Base-by-base conservation (phyloP, 2,113 vertebrate genomes). In the Axis porcinus region DNA sequence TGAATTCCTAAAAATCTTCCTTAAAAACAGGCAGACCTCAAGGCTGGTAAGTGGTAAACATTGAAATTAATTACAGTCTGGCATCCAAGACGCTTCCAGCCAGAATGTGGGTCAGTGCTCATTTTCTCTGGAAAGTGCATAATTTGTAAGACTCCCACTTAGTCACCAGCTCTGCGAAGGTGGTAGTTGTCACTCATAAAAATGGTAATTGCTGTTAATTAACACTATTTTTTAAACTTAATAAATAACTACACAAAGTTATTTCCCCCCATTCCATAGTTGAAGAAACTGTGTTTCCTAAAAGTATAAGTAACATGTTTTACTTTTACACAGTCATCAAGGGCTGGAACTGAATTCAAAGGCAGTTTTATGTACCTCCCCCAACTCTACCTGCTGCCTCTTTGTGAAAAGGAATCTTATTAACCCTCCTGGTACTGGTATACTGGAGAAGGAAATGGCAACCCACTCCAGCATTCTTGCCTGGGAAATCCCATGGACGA, bases 1-100 rank as follows among this genome's bases (percentile, higher is more conserved):
- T 96, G 94, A 95, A 96, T 95, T 92, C 55, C 55, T 90, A 86
- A 91, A 91, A 86, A 60, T 30, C 55, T 40, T 52, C 57, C 87
- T 87, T n/a, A 83, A 54, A 94, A 62, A 19, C 58, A 43, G 28
- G 64, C 81, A 95, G 76, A 92, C 47, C 45, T 43, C 50, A 54
- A 85, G 58, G 36, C 94, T 88, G 27, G 62, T 57, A 45, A 88
- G 79, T 45, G 57, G 28, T 86, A 90, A 97, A 97, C 36, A 62
- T 0, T 62, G 25, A 81, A 82, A 91, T 88, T 85, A 96, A 92
- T 96, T 90, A 82, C 43, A 47, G 58, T 58, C 92, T 92, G 87
- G 67, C 88, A 54, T 54, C 64, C 15, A 85, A 28, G 47, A 86
- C 6, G 23, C 64, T 57, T 87, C 45, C 55, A 52, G 57, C 7